Percentiles rank a stretch among this genome's conserved stretches.
Conservation (phyloP, 2,113 vertebrate genomes). For the Sapayoa aenigma region DNA sequence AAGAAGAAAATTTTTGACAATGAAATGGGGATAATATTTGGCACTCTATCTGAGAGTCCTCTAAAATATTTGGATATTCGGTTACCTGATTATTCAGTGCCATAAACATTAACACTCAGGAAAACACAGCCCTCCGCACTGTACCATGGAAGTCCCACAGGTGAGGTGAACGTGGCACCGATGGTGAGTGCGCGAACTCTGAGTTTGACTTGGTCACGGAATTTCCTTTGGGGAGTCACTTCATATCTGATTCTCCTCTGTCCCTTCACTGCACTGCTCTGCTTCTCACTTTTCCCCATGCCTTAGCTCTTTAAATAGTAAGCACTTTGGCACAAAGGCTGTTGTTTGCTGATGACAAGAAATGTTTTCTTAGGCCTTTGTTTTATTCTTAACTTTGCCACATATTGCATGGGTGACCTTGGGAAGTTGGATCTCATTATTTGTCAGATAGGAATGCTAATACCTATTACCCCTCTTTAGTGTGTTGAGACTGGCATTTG, state of each 20-base stretch:
- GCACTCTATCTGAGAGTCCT: background rate
- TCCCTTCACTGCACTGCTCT: background rate
- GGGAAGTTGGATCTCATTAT: background rate
- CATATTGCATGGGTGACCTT: rapidly evolving
- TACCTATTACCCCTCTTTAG: background rate
- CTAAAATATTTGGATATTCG: background rate
- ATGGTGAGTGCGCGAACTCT: rapidly evolving
- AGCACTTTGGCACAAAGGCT: background rate
- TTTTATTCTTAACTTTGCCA: background rate
- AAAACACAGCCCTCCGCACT: background rate
- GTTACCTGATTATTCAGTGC: background rate
- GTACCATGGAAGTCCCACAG: background rate
- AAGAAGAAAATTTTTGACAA: background rate
- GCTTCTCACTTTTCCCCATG: background rate
- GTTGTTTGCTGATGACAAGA: background rate
- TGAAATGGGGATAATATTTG: background rate
- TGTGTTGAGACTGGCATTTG: background rate
- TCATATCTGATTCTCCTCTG: background rate
- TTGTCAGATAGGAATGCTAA: background rate
- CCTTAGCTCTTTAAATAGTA: background rate
- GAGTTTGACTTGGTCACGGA: background rate
- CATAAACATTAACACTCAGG: background rate
- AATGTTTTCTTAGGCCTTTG: background rate
- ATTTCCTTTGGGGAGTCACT: background rate
- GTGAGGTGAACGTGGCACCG: rapidly evolving